phyloP scores from a whole-genome alignment of 2,797 vertebrate genomes.

The Lacerta agilis region DNA sequence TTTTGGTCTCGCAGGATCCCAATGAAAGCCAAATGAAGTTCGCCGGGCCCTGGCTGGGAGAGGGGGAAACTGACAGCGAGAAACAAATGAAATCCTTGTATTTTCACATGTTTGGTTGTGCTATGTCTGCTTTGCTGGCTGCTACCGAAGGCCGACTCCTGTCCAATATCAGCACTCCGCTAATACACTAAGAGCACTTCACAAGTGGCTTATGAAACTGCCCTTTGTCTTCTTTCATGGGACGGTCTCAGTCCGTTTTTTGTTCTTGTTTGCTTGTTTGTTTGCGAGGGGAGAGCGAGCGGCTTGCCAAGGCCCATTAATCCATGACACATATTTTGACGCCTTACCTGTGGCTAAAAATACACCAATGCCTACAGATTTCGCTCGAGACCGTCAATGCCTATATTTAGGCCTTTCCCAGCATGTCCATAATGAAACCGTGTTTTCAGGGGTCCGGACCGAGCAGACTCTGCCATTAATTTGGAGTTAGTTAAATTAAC shows the following conservation, averaged over 20 bases:
- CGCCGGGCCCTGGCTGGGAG: not conserved
- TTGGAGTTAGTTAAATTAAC: slow-evolving; percentile 92
- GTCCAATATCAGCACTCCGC: slow-evolving; percentile 16
- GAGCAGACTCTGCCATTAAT: slow-evolving; percentile 85
- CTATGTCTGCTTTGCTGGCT: not conserved
- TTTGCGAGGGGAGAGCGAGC: slow-evolving; percentile 67
- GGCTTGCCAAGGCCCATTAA: slow-evolving; percentile 84
- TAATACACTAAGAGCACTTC: slow-evolving; percentile 43
- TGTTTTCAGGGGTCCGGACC: slow-evolving; percentile 82
- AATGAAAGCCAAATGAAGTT: not conserved
- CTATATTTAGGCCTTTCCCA: slow-evolving; percentile 87
- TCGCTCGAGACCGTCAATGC: slow-evolving; percentile 82
- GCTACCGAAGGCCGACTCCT: not conserved
- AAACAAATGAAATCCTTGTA: slow-evolving; percentile 6
- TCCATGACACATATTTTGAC: slow-evolving; percentile 84
- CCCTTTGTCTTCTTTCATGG: slow-evolving; percentile 67
- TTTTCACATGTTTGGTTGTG: not conserved
- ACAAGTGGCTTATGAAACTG: slow-evolving; percentile 65
- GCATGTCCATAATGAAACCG: slow-evolving; percentile 87
- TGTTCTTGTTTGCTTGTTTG: slow-evolving; percentile 40
- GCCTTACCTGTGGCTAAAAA: slow-evolving; percentile 82
- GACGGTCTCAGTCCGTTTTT: not conserved
- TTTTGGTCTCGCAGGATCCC: not conserved
- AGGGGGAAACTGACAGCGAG: not conserved
- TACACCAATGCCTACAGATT: slow-evolving; percentile 82